Evolutionary conservation across 2,113 vertebrate species (phyloP).

Genomic region (Alligator sinensis): DNA sequence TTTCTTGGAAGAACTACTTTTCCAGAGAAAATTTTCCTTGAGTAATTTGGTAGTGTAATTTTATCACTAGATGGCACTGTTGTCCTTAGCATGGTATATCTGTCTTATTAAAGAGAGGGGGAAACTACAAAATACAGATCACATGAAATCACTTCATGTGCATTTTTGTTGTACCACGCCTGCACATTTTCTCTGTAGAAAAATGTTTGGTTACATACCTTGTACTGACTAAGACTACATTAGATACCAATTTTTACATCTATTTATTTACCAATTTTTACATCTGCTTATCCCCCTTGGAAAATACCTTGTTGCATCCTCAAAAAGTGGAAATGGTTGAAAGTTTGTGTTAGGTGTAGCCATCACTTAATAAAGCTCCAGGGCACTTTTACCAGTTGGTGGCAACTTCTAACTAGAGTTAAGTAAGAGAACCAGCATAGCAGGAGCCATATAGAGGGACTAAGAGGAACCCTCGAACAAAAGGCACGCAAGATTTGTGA

Average conservation of each 20-base stretch:
- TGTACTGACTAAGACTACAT: neutral
- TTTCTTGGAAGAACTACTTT: neutral
- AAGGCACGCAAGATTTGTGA: fast-evolving
- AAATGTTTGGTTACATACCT: fast-evolving
- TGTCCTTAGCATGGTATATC: fast-evolving
- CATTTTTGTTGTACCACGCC: no score
- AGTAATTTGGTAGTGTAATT: fast-evolving
- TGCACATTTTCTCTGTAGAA: neutral
- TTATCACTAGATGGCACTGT: neutral
- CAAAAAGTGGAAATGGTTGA: neutral
- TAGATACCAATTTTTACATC: neutral
- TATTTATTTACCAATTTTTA: neutral
- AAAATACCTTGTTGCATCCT: fast-evolving
- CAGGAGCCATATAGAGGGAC: neutral
- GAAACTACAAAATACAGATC: fast-evolving
- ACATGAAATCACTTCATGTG: fast-evolving
- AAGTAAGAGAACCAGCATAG: neutral
- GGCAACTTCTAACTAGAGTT: neutral
- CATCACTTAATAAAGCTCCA: neutral
- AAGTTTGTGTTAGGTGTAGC: fast-evolving
- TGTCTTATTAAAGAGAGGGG: fast-evolving
- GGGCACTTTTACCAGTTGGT: fast-evolving
- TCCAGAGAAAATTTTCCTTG: neutral
- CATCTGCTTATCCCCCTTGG: neutral
- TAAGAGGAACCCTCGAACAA: fast-evolving